Conservation (phyloP, 1,140 invertebrate genomes). For the Achroia grisella region DNA sequence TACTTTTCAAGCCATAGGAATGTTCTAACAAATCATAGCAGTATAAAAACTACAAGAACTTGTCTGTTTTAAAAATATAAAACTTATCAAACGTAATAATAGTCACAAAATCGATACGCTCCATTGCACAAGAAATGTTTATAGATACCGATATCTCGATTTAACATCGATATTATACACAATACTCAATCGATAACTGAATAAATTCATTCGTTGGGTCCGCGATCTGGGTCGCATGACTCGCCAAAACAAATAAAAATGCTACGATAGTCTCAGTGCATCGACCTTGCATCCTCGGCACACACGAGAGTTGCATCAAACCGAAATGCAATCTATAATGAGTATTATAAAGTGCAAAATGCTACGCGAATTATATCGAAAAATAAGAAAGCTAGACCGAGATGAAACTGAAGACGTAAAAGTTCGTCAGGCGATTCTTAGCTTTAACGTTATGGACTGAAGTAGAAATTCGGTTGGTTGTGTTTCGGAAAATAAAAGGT, state of each 20-base stretch:
- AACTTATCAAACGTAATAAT: constrained; percentile 20
- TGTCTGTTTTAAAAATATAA: constrained; percentile 1
- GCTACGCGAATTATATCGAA: constrained; percentile 27
- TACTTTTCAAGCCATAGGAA: no score
- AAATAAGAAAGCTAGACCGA: constrained; percentile 67
- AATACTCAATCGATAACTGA: constrained; percentile 64
- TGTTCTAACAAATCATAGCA: no score
- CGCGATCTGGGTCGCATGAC: constrained; percentile 64
- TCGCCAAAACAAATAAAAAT: constrained; percentile 71
- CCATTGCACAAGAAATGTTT: constrained; percentile 16
- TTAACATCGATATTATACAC: constrained; percentile 57
- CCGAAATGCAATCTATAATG: constrained; percentile 25
- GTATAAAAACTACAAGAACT: no score
- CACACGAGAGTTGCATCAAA: constrained; percentile 10
- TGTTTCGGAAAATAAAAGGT: constrained; percentile 32
- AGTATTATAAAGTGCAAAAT: constrained; percentile 31
- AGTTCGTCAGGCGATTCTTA: constrained; percentile 19
- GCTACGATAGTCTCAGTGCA: constrained; percentile 60
- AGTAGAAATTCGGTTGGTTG: constrained; percentile 16
- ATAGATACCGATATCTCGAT: constrained; percentile 6
- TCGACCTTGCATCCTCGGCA: constrained; percentile 59
- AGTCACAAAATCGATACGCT: constrained; percentile 6
- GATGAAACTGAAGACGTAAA: constrained; percentile 62
- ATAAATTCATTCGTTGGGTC: constrained; percentile 64
- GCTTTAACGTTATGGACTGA: constrained; percentile 23